Conservation (phyloP, 2,113 vertebrate genomes). For the Oryzias woworae region DNA sequence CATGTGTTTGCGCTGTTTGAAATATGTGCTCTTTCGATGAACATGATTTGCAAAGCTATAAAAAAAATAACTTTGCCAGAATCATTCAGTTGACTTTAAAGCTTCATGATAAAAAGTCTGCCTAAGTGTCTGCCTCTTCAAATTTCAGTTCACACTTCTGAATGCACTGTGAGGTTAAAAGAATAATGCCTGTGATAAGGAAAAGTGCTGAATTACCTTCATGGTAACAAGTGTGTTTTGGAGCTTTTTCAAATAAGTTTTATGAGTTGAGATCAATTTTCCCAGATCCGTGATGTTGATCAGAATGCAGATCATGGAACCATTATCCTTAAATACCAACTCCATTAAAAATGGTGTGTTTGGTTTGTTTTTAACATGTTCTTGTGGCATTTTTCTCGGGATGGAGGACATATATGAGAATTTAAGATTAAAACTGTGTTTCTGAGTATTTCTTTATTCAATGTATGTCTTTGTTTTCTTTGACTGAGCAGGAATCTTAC, state of each 20-base stretch:
- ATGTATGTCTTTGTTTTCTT: no score
- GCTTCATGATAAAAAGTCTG: conserved; percentile 59
- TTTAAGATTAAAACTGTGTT: no score
- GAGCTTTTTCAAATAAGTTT: conserved; percentile 40
- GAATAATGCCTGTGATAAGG: conserved; percentile 72
- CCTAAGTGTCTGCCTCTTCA: conserved; percentile 59
- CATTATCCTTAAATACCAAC: conserved; percentile 10
- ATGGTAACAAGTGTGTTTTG: conserved; percentile 47
- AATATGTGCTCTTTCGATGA: conserved; percentile 63
- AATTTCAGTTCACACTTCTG: conserved; percentile 58
- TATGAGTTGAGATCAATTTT: conserved; percentile 47
- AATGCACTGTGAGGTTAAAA: conserved; percentile 65
- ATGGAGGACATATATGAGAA: no score
- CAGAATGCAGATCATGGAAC: conserved; percentile 41
- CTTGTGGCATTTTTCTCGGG: no score
- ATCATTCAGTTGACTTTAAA: conserved; percentile 46
- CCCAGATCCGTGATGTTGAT: conserved; percentile 33
- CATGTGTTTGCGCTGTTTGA: conserved; percentile 65
- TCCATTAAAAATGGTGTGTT: no score
- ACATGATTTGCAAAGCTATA: conserved; percentile 68
- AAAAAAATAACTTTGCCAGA: conserved; percentile 63
- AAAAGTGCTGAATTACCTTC: conserved; percentile 50
- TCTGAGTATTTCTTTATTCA: no score
- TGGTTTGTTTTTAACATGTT: no score
- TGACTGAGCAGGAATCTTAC: no score